Percentiles rank a stretch among this genome's conserved stretches.
Conservation (phyloP, 2,797 vertebrate species). For the Xerus rutilus region DNA sequence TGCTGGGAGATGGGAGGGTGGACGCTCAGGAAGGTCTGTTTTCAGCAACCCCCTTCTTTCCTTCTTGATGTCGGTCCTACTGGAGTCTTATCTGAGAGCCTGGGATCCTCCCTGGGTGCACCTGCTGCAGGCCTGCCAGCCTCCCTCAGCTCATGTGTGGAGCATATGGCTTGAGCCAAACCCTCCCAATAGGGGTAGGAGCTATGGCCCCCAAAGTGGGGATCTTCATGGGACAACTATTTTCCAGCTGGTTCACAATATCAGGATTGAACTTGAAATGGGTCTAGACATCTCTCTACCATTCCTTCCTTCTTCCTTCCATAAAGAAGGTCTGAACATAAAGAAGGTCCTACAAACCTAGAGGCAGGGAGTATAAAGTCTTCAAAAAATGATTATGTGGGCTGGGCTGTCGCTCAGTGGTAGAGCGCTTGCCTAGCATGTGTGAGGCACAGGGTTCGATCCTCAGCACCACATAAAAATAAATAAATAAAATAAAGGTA, state of each 20-base stretch:
- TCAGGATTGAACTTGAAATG: neutral
- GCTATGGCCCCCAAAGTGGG: too few species aligned
- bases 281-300: neutral
- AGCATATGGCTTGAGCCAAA: neutral
- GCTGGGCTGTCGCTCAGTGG: too few species aligned
- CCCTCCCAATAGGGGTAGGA: neutral
- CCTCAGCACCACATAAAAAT: too few species aligned
- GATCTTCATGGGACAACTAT: neutral
- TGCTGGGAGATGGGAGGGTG: neutral
- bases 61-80: neutral
- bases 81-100: neutral
- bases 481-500: too few species aligned
- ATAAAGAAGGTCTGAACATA: too few species aligned
- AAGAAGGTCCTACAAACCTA: neutral
- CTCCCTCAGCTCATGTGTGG: fast-evolving
- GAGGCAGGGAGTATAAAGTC: neutral
- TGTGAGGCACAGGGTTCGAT: too few species aligned
- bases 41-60: neutral
- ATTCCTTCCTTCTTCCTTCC: neutral
- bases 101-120: neutral
- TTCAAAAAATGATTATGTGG: neutral
- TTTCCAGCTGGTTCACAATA: neutral
- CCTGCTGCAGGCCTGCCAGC: neutral
- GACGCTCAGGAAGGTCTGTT: neutral
- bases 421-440: too few species aligned